Base-by-base conservation (phyloP, 2,113 vertebrate genomes). In the Nymphicus hollandicus region DNA sequence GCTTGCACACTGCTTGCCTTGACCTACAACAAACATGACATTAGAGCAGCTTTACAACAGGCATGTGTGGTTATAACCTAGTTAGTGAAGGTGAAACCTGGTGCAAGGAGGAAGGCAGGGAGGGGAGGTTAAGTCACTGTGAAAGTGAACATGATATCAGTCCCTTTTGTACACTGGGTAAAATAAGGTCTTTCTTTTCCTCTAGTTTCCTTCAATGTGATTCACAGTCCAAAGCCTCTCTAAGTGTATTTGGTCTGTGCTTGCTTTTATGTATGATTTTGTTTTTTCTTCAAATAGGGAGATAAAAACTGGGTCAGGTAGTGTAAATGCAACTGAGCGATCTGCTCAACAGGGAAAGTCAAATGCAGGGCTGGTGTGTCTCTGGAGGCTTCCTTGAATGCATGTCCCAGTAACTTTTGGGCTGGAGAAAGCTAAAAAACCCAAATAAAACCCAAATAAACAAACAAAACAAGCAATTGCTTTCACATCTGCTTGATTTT, bases 251-350 rank as follows among this genome's bases (percentile, higher is more conserved):
- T 89, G 37, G 47, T 56, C 73, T 94, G 44, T 41, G 17, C 58
- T 91, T 86, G 52, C 41, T 72, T 91, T 93, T 85, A n/a, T 47
- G 46, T 65, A 52, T 19, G 65, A 69, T 73, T 92, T 91, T 91
- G 33, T 55, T 82, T 68, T 91, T 74, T 81, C 44, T 72, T 76
- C 58, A 85, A 79, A 76, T 25, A 85, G n/a, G 39, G 70, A 89
- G 25, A 44, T 37, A 52, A 87, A 91, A 97, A 89, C 39, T 94
- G 87, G 93, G 89, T 81, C 93, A 87, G 78, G 63, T 35, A 53
- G 81, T 72, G 63, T 87, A 95, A 95, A 87, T 87, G 84, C 56
- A 87, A 29, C 63, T 69, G 37, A 91, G 46, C 53, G 89, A 80
- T 81, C 78, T 91, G 87, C 53, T 95, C 66, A 65, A 23, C 43